Conservation (phyloP, 2,888 invertebrate species). For the Limulus polyphemus region DNA sequence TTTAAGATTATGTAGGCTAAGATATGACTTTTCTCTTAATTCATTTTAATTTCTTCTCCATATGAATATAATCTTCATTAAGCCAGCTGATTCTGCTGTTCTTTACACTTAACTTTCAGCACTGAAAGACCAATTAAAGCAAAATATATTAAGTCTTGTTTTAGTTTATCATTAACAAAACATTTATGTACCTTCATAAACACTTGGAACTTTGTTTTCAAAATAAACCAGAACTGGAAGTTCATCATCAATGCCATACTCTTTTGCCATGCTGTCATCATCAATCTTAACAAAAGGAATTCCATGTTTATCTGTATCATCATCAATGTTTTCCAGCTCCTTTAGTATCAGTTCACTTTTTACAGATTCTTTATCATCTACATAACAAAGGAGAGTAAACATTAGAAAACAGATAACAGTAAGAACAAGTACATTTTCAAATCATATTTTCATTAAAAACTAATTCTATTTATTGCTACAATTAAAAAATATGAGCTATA, state of each 20-base stretch:
- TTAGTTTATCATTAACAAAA: too few species aligned
- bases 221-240: slow-evolving; percentile 67
- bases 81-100: too few species aligned
- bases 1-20: too few species aligned
- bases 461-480: background rate
- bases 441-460: background rate
- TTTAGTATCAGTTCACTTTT: slow-evolving; percentile 19
- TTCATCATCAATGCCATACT: slow-evolving; percentile 63
- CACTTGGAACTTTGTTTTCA: slow-evolving; percentile 44
- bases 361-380: slow-evolving; percentile 65
- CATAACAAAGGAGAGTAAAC: slow-evolving; percentile 14
- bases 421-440: background rate
- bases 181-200: slow-evolving; percentile 35
- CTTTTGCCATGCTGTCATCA: slow-evolving; percentile 55
- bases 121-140: too few species aligned
- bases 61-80: too few species aligned
- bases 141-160: background rate
- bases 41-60: too few species aligned
- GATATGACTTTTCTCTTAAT: too few species aligned
- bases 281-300: slow-evolving; percentile 34
- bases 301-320: slow-evolving; percentile 23
- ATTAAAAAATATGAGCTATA: background rate
- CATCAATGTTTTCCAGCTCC: slow-evolving; percentile 29
- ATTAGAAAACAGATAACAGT: background rate
- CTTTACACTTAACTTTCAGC: too few species aligned